These are phyloP conservation scores for Bombus picipes DNA, from an alignment of 1,140 invertebrate species.

Conservation along the genomic window DNA sequence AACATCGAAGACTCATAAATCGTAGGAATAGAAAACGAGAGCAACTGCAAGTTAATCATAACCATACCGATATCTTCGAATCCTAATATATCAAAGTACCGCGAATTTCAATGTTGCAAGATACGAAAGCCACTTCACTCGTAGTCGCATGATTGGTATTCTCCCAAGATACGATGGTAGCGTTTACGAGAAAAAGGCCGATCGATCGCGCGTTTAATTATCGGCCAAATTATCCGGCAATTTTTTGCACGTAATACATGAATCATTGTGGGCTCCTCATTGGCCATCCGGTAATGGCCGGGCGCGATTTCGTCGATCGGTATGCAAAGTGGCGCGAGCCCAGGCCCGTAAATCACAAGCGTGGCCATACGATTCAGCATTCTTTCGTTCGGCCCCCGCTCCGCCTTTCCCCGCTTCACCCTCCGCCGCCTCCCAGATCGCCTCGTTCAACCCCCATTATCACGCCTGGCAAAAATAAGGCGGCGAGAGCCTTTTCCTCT, in stretches of 20 bases:
- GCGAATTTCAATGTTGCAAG: neutral
- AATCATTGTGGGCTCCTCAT: slow-evolving; percentile 46
- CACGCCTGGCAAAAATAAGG: slow-evolving; percentile 67
- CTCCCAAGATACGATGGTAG: neutral
- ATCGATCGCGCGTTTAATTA: slow-evolving; percentile 60
- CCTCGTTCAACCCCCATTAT: slow-evolving; percentile 67
- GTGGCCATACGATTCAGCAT: slow-evolving; percentile 61
- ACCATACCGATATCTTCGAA: no score
- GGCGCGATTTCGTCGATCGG: slow-evolving; percentile 68
- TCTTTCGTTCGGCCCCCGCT: slow-evolving; percentile 57
- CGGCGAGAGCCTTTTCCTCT: slow-evolving; percentile 65
- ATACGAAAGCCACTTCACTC: neutral
- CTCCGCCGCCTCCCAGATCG: slow-evolving; percentile 19
- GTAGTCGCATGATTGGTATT: neutral
- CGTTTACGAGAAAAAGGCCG: neutral
- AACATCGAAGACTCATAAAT: no score
- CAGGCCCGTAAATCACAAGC: slow-evolving; percentile 66
- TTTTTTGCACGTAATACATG: slow-evolving; percentile 69
- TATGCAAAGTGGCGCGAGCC: slow-evolving; percentile 68
- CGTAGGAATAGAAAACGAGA: no score
- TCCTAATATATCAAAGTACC: neutral
- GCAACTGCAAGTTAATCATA: no score
- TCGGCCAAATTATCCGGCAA: slow-evolving; percentile 60
- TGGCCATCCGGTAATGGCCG: slow-evolving; percentile 63
- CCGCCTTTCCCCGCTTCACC: slow-evolving; percentile 60